Conservation (phyloP, 2,797 vertebrate species). For the Neomorphus geoffroyi region DNA sequence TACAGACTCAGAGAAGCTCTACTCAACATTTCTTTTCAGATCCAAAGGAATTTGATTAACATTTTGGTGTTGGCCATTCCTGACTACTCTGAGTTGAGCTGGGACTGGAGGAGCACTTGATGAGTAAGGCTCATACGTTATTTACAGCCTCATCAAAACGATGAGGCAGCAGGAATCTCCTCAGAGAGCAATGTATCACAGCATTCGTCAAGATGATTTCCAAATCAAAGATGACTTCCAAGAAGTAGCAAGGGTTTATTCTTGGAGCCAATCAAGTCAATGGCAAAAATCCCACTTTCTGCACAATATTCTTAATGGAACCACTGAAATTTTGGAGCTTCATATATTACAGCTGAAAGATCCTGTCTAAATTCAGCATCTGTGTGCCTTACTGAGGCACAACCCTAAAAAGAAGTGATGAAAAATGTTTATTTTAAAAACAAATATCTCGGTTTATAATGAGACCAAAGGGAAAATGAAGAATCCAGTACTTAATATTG, state of each 20-base stretch:
- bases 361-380: not conserved
- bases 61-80: conserved; percentile 41
- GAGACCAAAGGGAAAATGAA: conserved; percentile 18
- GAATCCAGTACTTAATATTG: conserved; percentile 6
- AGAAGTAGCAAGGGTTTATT: conserved; percentile 18
- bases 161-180: conserved; percentile 64
- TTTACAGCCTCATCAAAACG: conserved; percentile 59
- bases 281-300: conserved; percentile 40
- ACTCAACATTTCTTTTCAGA: conserved; percentile 18
- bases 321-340: not conserved
- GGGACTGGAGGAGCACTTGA: not conserved
- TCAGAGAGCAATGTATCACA: conserved; percentile 61
- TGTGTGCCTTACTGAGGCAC: not conserved
- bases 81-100: not conserved
- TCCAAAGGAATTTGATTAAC: conserved; percentile 8
- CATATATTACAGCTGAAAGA: not conserved
- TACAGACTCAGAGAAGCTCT: not conserved
- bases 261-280: conserved; percentile 4
- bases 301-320: not conserved
- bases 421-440: conserved; percentile 35
- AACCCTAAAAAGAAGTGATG: conserved; percentile 18
- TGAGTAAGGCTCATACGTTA: conserved; percentile 63
- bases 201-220: conserved; percentile 59
- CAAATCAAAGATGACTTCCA: conserved; percentile 54
- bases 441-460: not conserved